Conservation (phyloP, 2,888 invertebrate genomes). For the Athrips mouffetella region DNA sequence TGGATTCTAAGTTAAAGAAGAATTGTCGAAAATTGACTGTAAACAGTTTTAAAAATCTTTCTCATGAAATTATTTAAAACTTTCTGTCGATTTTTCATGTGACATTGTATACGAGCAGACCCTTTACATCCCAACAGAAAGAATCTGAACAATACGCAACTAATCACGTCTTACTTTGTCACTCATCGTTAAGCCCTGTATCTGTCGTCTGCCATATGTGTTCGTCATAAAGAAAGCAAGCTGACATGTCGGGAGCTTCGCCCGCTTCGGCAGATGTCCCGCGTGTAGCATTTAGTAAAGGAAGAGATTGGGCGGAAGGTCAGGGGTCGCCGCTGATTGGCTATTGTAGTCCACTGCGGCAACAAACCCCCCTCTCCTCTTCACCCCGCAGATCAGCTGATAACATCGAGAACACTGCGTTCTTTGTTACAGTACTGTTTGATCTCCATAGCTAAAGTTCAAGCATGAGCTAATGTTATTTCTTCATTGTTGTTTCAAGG, state of each 20-base stretch:
- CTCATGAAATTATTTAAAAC: too few relatives aligned
- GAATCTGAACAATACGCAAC: too few relatives aligned
- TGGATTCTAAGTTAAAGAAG: too few relatives aligned
- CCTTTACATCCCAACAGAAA: too few relatives aligned
- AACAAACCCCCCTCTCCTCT: background rate
- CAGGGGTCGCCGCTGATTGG: conserved; percentile 26
- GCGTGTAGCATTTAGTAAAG: background rate
- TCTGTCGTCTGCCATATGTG: conserved; percentile 3
- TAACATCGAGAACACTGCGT: conserved; percentile 9
- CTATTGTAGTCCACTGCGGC: conserved; percentile 23
- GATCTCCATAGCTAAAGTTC: conserved; percentile 5
- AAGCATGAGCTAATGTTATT: conserved; percentile 5
- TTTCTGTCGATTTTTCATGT: too few relatives aligned
- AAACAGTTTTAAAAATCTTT: too few relatives aligned
- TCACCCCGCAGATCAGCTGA: background rate
- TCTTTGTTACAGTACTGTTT: conserved; percentile 15
- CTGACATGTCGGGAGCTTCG: conserved; percentile 6
- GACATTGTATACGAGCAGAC: too few relatives aligned
- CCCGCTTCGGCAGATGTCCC: conserved; percentile 13
- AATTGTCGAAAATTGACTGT: too few relatives aligned
- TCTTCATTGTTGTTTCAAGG: conserved; percentile 8
- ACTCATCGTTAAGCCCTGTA: background rate
- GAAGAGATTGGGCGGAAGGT: conserved; percentile 18
- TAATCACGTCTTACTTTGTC: background rate
- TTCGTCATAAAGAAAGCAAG: background rate